A percentile compares a stretch with the other conserved stretches of the same genome.
phyloP scores from a whole-genome alignment of 2,113 vertebrate species.

The Jaculus jaculus region DNA sequence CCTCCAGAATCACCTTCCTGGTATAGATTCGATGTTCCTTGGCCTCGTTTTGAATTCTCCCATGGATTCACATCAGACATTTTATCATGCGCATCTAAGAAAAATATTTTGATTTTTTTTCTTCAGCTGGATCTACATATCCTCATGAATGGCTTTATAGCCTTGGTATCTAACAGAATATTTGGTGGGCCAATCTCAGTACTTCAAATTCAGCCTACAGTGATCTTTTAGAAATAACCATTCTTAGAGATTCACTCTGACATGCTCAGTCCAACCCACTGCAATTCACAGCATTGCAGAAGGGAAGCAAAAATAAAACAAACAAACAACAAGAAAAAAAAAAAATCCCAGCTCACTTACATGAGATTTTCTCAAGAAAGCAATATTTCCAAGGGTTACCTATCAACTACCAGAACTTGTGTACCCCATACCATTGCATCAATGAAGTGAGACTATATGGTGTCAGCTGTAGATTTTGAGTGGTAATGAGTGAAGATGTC shows the following conservation, averaged over 20 bases:
- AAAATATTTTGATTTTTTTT: neutral
- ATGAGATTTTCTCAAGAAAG: neutral
- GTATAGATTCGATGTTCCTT: neutral
- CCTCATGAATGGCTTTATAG: neutral
- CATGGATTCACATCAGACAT: neutral
- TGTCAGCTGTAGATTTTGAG: neutral
- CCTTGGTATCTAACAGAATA: neutral
- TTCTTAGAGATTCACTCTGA: neutral
- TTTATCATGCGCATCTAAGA: neutral
- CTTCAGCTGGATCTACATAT: neutral
- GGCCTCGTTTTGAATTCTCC: neutral
- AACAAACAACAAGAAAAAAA: too few relatives aligned
- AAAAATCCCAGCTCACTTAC: neutral
- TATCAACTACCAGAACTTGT: neutral
- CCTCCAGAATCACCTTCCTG: neutral
- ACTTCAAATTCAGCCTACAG: neutral
- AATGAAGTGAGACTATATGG: neutral
- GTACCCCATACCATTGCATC: neutral
- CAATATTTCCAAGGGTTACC: neutral
- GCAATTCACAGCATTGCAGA: neutral
- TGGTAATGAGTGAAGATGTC: neutral
- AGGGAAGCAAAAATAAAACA: neutral
- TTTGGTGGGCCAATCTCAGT: neutral
- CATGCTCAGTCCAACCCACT: neutral
- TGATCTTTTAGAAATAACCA: neutral